phyloP scores from a whole-genome alignment of 2,888 invertebrate species.

The Andrena haemorrhoa region DNA sequence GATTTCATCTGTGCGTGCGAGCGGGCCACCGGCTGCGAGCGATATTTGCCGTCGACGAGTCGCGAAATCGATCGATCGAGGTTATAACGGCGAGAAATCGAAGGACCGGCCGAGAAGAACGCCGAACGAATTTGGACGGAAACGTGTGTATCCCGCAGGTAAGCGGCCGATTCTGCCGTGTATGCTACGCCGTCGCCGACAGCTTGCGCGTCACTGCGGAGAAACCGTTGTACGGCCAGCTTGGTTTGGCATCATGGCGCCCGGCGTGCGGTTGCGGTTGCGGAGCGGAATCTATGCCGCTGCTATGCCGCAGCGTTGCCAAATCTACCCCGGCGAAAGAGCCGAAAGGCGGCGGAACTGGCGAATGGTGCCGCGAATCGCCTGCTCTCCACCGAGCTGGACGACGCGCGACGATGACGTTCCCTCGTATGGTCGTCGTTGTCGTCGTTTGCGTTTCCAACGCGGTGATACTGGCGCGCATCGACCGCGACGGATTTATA shows the following conservation, averaged over 20 bases:
- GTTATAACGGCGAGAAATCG: background rate
- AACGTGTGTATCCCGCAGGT: constrained; percentile 63
- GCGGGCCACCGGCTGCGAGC: constrained; percentile 1
- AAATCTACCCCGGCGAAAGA: constrained; percentile 57
- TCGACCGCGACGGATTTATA: constrained; percentile 58
- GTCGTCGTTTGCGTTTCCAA: constrained; percentile 42
- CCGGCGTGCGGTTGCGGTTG: constrained; percentile 77
- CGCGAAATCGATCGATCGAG: constrained; percentile 4
- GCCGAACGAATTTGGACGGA: constrained; percentile 42
- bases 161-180: constrained; percentile 42
- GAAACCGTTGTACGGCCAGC: constrained; percentile 75
- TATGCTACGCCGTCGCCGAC: constrained; percentile 68
- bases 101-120: constrained; percentile 10
- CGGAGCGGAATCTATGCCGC: constrained; percentile 81
- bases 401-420: background rate
- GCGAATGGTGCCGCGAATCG: constrained; percentile 18
- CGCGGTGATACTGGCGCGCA: constrained; percentile 40
- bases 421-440: constrained; percentile 20
- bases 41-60: constrained; percentile 14
- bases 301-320: constrained; percentile 74
- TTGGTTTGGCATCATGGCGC: constrained; percentile 71
- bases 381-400: constrained; percentile 17
- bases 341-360: constrained; percentile 47
- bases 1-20: constrained; percentile 22
- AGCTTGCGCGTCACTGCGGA: constrained; percentile 79